Percentiles rank a stretch among this genome's conserved stretches.
Evolutionary conservation across 2,113 vertebrate species (phyloP).

Genomic region (Plotosus lineatus): DNA sequence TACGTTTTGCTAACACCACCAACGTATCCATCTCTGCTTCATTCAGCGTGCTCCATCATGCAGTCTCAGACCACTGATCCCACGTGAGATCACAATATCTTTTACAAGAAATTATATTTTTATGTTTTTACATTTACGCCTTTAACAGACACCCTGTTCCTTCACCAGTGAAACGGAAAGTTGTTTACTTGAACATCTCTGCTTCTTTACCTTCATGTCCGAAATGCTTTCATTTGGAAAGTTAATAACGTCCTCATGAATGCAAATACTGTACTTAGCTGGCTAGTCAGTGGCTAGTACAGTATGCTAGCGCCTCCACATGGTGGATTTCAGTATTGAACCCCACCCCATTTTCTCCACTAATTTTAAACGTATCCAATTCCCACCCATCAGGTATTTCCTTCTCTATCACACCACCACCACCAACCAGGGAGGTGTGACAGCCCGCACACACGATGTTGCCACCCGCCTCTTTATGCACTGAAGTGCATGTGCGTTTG

Average conservation of each 20-base stretch:
- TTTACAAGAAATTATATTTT: too few relatives aligned
- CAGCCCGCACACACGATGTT: too few relatives aligned
- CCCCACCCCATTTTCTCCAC: too few relatives aligned
- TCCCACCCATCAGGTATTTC: too few relatives aligned
- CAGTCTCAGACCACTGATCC: background rate
- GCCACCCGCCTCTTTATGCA: too few relatives aligned
- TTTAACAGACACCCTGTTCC: too few relatives aligned
- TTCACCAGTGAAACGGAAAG: background rate
- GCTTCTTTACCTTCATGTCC: background rate
- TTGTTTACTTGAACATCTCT: background rate
- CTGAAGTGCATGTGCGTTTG: too few relatives aligned
- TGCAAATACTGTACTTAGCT: background rate
- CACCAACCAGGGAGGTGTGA: too few relatives aligned
- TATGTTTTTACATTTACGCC: too few relatives aligned
- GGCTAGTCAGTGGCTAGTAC: background rate
- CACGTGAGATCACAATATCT: background rate
- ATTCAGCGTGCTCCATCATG: background rate
- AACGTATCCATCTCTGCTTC: too few relatives aligned
- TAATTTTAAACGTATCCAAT: too few relatives aligned
- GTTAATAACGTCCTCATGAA: background rate
- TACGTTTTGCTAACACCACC: background rate
- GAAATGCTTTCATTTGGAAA: background rate
- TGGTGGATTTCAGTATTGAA: background rate
- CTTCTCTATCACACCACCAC: too few relatives aligned
- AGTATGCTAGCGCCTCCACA: background rate